Conservation (phyloP, 2,113 vertebrate genomes). For the Calidris pugnax region DNA sequence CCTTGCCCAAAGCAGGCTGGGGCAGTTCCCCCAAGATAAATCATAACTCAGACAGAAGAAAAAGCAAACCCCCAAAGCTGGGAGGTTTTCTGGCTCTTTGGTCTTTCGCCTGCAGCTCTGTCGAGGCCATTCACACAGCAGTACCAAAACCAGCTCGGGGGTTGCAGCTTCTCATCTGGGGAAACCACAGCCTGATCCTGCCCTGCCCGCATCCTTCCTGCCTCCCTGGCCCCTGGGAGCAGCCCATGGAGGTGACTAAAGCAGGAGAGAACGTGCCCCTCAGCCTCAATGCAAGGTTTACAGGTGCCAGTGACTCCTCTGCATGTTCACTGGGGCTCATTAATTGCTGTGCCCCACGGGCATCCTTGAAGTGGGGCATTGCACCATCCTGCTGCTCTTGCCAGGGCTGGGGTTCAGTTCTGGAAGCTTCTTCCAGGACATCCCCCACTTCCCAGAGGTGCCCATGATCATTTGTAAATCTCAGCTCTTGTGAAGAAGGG, state of each 20-base stretch:
- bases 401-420: background rate
- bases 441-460: background rate
- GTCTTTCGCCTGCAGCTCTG: background rate
- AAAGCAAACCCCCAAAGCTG: background rate
- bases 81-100: background rate
- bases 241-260: background rate
- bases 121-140: rapidly evolving
- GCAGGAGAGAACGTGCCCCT: background rate
- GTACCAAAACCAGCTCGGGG: background rate
- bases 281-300: background rate
- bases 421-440: background rate
- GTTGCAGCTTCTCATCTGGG: background rate
- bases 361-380: rapidly evolving
- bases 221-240: background rate
- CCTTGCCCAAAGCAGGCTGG: background rate
- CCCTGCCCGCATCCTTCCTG: background rate
- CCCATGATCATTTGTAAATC: background rate
- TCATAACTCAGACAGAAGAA: background rate
- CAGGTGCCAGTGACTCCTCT: background rate
- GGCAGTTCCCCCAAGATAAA: background rate
- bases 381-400: rapidly evolving
- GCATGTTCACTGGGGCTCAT: background rate
- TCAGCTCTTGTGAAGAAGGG: background rate
- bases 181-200: background rate
- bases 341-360: background rate